Percentiles rank a stretch among this genome's conserved stretches.
Conservation (phyloP, 2,113 vertebrate species). For the Emydura subglobosa region DNA sequence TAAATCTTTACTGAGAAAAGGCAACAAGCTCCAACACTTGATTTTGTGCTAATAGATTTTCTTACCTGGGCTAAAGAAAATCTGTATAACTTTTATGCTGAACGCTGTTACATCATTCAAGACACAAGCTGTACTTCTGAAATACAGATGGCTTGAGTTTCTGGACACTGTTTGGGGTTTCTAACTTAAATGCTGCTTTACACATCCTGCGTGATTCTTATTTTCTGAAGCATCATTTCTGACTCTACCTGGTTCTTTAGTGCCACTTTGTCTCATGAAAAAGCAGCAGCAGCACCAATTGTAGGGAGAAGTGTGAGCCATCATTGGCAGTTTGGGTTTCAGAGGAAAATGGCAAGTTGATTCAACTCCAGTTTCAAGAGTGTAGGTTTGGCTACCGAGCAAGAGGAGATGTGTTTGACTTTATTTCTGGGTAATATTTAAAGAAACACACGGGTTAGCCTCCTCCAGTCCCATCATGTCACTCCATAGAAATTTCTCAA, state of each 20-base stretch:
- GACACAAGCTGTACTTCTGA: fast-evolving
- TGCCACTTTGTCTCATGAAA: background rate
- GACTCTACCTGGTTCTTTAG: fast-evolving
- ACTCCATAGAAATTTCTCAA: background rate
- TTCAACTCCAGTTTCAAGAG: background rate
- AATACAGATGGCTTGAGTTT: background rate
- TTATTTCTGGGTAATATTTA: background rate
- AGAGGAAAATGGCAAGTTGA: background rate
- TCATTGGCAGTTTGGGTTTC: background rate
- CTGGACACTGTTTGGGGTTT: fast-evolving
- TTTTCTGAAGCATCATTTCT: background rate
- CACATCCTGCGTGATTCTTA: background rate
- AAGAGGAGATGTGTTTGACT: background rate
- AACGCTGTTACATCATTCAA: fast-evolving
- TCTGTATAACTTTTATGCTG: background rate
- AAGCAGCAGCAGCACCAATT: background rate
- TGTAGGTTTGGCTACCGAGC: no score
- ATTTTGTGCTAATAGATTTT: background rate
- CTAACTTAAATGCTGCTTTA: background rate
- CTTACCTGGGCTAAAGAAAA: constrained; percentile 26
- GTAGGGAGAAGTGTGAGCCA: background rate
- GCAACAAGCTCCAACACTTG: background rate
- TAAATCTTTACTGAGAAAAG: constrained; percentile 57
- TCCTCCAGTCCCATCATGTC: background rate
- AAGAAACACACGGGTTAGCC: background rate